A percentile compares a stretch with the other conserved stretches of the same genome.
Conservation (phyloP, 2,113 vertebrate genomes). For the Cairina moschata region DNA sequence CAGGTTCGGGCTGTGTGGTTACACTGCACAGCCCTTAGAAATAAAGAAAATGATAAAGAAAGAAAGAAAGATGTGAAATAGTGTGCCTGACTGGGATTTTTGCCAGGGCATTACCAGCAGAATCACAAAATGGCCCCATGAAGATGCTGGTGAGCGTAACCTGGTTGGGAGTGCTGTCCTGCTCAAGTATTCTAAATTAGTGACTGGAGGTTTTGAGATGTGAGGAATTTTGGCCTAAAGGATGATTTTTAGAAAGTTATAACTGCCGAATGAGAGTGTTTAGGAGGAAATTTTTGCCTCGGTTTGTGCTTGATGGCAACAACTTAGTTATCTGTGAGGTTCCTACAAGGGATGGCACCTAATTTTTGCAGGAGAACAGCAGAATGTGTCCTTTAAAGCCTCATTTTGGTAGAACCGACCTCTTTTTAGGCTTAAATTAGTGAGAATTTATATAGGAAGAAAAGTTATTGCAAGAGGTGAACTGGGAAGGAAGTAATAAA, state of each 20-base stretch:
- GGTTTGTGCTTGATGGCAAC: not conserved
- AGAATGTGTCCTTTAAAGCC: not conserved
- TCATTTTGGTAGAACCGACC: not conserved
- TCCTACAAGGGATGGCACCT: not conserved
- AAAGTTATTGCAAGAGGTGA: not conserved
- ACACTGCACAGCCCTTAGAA: no score
- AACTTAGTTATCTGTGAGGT: not conserved
- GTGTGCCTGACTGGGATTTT: accelerated
- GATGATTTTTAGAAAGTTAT: not conserved
- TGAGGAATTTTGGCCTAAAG: not conserved
- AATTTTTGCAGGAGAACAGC: not conserved
- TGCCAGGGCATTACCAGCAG: no score
- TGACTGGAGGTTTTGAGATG: not conserved
- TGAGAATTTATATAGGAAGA: not conserved
- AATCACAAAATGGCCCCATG: not conserved
- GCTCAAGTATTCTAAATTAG: not conserved
- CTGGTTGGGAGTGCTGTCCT: not conserved
- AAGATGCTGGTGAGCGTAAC: no score
- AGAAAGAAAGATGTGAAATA: not conserved
- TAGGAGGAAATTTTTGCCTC: not conserved
- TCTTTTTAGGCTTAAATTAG: not conserved
- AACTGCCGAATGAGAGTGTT: not conserved
- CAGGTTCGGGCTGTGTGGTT: accelerated
- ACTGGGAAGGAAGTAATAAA: not conserved
- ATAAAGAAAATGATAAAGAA: no score